Evolutionary conservation across 2,113 vertebrate genomes (phyloP).

Genomic region (Actinemys pallida): DNA sequence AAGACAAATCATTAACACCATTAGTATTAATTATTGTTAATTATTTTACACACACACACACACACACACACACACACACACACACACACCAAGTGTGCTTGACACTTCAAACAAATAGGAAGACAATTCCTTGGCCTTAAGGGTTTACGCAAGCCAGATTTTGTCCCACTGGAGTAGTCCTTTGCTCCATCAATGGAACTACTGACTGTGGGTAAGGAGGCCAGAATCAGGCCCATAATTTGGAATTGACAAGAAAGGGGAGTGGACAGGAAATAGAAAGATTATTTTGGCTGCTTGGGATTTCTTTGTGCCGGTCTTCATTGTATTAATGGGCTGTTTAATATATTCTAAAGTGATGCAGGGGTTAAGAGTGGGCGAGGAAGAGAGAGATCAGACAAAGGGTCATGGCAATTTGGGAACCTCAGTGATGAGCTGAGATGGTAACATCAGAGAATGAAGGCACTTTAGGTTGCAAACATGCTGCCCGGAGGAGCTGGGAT

Average conservation of each 20-base stretch:
- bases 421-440: not conserved
- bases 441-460: not conserved
- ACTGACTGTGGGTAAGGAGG: constrained; percentile 8
- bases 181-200: not conserved
- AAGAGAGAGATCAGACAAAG: not conserved
- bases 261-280: not conserved
- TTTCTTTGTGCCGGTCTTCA: constrained; percentile 15
- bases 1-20: not conserved
- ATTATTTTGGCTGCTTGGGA: not conserved
- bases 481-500: not conserved
- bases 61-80: too few species aligned
- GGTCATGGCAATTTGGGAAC: constrained; percentile 41
- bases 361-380: not conserved
- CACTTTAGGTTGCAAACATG: not conserved
- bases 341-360: constrained; percentile 49
- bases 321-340: constrained; percentile 44
- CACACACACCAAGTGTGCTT: constrained; percentile 19
- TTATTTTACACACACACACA: not conserved
- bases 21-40: constrained; percentile 18
- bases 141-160: not conserved
- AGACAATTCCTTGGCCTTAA: constrained; percentile 3
- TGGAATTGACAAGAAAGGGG: not conserved
- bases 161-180: not conserved
- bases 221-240: not conserved
- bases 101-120: constrained; percentile 16